Percentiles rank a stretch among this genome's conserved stretches.
These are phyloP conservation scores for Tachypleus tridentatus DNA, from an alignment of 1,140 invertebrate species.

Conservation along the genomic window DNA sequence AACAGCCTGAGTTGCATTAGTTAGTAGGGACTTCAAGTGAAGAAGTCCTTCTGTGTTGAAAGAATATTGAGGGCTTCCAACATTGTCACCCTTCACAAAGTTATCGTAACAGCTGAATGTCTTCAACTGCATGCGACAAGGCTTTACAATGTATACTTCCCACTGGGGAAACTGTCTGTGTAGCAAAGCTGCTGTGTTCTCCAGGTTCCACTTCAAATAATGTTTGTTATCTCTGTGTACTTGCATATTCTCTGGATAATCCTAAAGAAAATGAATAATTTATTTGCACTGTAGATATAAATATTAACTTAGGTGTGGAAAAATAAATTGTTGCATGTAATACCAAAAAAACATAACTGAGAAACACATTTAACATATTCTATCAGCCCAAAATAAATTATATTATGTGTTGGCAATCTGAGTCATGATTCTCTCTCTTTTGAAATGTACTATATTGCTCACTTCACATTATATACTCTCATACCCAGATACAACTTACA, in stretches of 20 bases:
- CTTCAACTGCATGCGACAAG: slow-evolving; percentile 60
- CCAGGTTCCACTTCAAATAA: slow-evolving; percentile 62
- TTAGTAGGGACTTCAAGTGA: slow-evolving; percentile 36
- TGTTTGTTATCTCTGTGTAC: slow-evolving; percentile 53
- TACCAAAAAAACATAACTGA: too few species aligned
- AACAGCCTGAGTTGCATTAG: slow-evolving; percentile 1
- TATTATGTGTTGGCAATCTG: too few species aligned
- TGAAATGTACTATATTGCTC: too few species aligned
- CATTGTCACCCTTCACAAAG: slow-evolving; percentile 62
- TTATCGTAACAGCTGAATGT: slow-evolving; percentile 77
- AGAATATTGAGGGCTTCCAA: slow-evolving; percentile 55
- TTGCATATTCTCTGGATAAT: slow-evolving; percentile 65
- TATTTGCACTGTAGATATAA: too few species aligned
- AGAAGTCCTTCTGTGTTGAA: slow-evolving; percentile 51
- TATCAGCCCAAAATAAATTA: too few species aligned
- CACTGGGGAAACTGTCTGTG: slow-evolving; percentile 51
- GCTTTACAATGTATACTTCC: slow-evolving; percentile 59
- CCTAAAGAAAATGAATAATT: slow-evolving; percentile 38
- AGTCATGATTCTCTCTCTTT: too few species aligned
- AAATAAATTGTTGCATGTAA: too few species aligned
- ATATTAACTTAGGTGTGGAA: too few species aligned
- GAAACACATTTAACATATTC: too few species aligned
- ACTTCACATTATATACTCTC: too few species aligned
- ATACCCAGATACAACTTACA: too few species aligned
- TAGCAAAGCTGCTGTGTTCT: slow-evolving; percentile 53